A percentile compares a stretch with the other conserved stretches of the same genome.
These are phyloP conservation scores for Thelaira solivaga DNA, from an alignment of 2,888 invertebrate species.

Conservation along the genomic window DNA sequence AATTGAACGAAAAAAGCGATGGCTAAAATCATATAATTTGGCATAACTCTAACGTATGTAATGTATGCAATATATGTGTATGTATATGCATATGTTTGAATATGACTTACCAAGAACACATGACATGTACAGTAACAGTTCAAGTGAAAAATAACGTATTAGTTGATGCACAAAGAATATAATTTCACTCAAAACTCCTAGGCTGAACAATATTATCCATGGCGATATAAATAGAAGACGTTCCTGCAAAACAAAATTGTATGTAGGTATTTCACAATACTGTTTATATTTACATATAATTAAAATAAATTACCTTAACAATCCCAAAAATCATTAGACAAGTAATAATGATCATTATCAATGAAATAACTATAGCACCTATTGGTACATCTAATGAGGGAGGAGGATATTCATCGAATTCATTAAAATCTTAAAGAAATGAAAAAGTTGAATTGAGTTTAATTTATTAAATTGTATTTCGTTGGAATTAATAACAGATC, in stretches of 20 bases:
- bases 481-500: no score
- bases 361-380: constrained; percentile 26
- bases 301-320: constrained; percentile 22
- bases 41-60: not conserved
- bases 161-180: constrained; percentile 29
- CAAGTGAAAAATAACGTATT: constrained; percentile 25
- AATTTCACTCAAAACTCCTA: constrained; percentile 17
- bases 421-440: constrained; percentile 35
- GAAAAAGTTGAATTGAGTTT: not conserved
- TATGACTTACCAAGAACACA: constrained; percentile 26
- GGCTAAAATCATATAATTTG: no score
- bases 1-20: no score
- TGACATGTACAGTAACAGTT: constrained; percentile 20
- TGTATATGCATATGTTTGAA: not conserved
- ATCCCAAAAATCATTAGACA: constrained; percentile 38
- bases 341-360: constrained; percentile 21
- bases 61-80: not conserved
- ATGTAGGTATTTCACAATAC: no score
- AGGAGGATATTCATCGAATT: constrained; percentile 18
- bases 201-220: constrained; percentile 32
- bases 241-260: constrained; percentile 14
- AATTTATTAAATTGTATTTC: not conserved
- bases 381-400: constrained; percentile 29
- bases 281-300: not conserved
- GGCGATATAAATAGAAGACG: constrained; percentile 5